These are phyloP conservation scores for Zaprionus davidi DNA, from an alignment of 1,140 invertebrate species.

Conservation along the genomic window DNA sequence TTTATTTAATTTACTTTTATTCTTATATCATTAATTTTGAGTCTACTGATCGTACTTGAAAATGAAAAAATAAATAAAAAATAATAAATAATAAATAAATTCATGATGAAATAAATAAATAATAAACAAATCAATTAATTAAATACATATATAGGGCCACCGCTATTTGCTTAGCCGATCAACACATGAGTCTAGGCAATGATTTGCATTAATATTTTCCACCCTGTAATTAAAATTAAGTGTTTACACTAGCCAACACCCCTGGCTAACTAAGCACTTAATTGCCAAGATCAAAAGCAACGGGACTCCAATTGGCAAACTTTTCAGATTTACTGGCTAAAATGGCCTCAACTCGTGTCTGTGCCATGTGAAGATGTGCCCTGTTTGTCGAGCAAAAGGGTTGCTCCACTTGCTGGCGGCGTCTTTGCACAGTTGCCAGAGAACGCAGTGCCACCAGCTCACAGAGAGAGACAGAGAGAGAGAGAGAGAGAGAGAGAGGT, in stretches of 20 bases:
- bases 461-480: constrained; percentile 2
- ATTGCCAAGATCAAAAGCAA: constrained; percentile 33
- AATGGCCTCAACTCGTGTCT: neutral
- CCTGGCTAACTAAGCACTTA: neutral
- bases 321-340: constrained; percentile 25
- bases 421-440: constrained; percentile 12
- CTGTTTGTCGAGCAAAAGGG: constrained; percentile 31
- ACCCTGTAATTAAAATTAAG: constrained; percentile 14
- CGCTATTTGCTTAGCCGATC: constrained; percentile 8
- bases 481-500: too few relatives aligned
- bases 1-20: too few relatives aligned
- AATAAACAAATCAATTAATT: neutral
- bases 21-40: too few relatives aligned
- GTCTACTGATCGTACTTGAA: too few relatives aligned
- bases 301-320: constrained; percentile 7
- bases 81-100: neutral
- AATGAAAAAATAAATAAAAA: too few relatives aligned
- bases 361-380: neutral
- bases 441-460: constrained; percentile 22
- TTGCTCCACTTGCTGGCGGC: constrained; percentile 33
- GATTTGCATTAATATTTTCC: neutral
- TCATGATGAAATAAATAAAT: too few relatives aligned
- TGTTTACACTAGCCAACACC: constrained; percentile 1
- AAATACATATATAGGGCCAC: neutral
- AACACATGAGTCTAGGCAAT: neutral